Base-by-base conservation (phyloP, 2,113 vertebrate species). In the Prionailurus viverrinus region DNA sequence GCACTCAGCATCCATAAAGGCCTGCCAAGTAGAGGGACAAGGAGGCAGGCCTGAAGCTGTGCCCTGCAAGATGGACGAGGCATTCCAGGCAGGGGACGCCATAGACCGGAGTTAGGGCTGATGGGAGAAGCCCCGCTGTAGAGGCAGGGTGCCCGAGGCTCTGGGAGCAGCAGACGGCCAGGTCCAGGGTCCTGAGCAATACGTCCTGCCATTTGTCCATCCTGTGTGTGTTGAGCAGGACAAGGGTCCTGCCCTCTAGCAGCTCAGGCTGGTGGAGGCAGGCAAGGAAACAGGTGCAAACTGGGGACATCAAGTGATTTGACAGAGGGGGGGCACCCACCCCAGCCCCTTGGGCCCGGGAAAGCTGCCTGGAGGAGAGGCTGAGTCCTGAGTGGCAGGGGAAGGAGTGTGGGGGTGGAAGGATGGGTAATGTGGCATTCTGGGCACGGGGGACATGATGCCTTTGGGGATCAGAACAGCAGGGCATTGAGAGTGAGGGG, bases 51-150 rank as follows among this genome's bases (percentile, higher is more conserved):
- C 82, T 41, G 31, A 39, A 63, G 82, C 78, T 69, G 95, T 45
- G 95, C 61, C 55, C 5, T 21, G 69, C 65, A 33, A 65, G 18
- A 23, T 0, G 14, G 48, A 29, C 0, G 5, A 71, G 63, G 15
- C 16, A 13, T 66, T 18, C 39, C 66, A 36, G 73, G 53, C 13
- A 7, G 51, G 48, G 55, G 89, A 48, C 12, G 27, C 29, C 81
- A 31, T 0, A 1, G 9, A 3, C 71, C 1, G 8, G 8, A 18
- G 48, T 39, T 33, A 39, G 36, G 36, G 48, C 51, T 36, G 21
- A 39, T 58, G n/a, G 45, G 41, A n/a, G 1, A 7, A 13, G 14
- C 10, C 82, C 10, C 14, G 66, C 7, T 41, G 83, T 11, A 31
- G 76, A 55, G 23, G 53, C 16, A 68, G 5, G 13, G 4, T 29